phyloP scores from a whole-genome alignment of 2,888 invertebrate species.

The Tillus elongatus region DNA sequence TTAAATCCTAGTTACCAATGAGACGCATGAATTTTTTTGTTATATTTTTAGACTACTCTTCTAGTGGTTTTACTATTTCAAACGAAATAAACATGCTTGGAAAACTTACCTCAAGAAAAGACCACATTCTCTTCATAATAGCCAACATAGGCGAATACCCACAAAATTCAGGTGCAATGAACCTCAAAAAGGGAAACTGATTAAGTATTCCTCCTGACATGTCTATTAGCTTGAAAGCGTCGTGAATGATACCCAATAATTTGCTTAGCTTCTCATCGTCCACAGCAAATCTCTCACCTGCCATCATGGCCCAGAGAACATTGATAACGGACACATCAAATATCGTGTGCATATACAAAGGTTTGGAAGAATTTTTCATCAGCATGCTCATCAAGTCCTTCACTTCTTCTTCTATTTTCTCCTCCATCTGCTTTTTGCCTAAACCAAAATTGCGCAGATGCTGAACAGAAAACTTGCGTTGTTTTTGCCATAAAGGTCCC shows the following conservation, averaged over 20 bases:
- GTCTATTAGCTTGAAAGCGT: slow-evolving; percentile 53
- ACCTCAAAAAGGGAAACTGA: slow-evolving; percentile 58
- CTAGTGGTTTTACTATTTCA: too few species aligned
- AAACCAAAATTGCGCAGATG: slow-evolving; percentile 56
- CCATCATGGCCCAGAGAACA: slow-evolving; percentile 60
- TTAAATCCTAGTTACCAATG: too few species aligned
- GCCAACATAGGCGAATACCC: slow-evolving; percentile 51
- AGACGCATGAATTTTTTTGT: too few species aligned
- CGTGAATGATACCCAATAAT: slow-evolving; percentile 51
- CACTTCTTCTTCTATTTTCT: slow-evolving; percentile 51
- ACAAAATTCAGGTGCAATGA: slow-evolving; percentile 51
- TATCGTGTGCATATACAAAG: slow-evolving; percentile 30
- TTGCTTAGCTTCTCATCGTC: slow-evolving; percentile 48
- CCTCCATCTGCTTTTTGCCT: slow-evolving; percentile 53
- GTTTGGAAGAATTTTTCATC: slow-evolving; percentile 30
- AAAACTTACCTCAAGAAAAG: slow-evolving; percentile 48
- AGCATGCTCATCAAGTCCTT: slow-evolving; percentile 44
- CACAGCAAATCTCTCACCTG: slow-evolving; percentile 55
- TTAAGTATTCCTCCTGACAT: slow-evolving; percentile 61
- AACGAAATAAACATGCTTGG: too few species aligned
- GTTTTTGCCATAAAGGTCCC: slow-evolving; percentile 56
- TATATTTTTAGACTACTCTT: too few species aligned
- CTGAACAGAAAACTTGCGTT: slow-evolving; percentile 57
- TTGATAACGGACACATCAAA: slow-evolving; percentile 59
- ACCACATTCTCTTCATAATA: slow-evolving; percentile 47